phyloP scores from a whole-genome alignment of 1,140 invertebrate genomes.

The Drosophila nigromelanica region DNA sequence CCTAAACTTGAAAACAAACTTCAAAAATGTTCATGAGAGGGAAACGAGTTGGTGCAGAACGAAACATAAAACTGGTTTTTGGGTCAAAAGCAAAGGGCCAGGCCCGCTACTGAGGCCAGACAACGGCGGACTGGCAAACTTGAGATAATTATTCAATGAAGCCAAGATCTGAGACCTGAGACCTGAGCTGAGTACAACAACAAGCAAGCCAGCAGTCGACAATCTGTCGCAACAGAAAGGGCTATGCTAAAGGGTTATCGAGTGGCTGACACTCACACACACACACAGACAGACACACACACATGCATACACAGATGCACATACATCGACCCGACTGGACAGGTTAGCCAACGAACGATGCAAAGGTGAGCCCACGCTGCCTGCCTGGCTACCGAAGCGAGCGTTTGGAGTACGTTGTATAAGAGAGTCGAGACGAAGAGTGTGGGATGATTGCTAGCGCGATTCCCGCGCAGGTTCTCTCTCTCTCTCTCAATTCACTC shows the following conservation, averaged over 20 bases:
- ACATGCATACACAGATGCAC: background rate
- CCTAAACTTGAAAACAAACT: conserved; percentile 37
- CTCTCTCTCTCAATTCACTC: conserved; percentile 15
- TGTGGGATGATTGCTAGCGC: conserved; percentile 1
- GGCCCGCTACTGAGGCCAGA: conserved; percentile 34
- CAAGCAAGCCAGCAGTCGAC: too few relatives aligned
- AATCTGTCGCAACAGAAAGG: conserved; percentile 33
- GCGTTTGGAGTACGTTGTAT: conserved; percentile 13
- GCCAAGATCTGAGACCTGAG: conserved; percentile 44
- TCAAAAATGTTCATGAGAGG: conserved; percentile 26
- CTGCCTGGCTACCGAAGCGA: too few relatives aligned
- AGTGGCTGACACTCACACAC: conserved; percentile 24
- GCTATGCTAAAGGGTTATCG: conserved; percentile 49
- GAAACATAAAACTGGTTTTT: conserved; percentile 72
- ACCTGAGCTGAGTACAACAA: background rate
- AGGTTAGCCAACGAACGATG: conserved; percentile 41
- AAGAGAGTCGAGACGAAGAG: conserved; percentile 27
- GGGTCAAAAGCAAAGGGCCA: conserved; percentile 67
- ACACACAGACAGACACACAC: conserved; percentile 5
- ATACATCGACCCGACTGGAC: conserved; percentile 23
- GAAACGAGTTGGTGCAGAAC: conserved; percentile 61
- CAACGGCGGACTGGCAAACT: conserved; percentile 67
- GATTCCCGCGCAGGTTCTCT: conserved; percentile 36
- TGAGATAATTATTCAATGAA: conserved; percentile 80
- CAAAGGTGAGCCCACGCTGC: conserved; percentile 39